A percentile compares a stretch with the other conserved stretches of the same genome.
Conservation (phyloP, 2,797 vertebrate species). For the Pteropus rufus region DNA sequence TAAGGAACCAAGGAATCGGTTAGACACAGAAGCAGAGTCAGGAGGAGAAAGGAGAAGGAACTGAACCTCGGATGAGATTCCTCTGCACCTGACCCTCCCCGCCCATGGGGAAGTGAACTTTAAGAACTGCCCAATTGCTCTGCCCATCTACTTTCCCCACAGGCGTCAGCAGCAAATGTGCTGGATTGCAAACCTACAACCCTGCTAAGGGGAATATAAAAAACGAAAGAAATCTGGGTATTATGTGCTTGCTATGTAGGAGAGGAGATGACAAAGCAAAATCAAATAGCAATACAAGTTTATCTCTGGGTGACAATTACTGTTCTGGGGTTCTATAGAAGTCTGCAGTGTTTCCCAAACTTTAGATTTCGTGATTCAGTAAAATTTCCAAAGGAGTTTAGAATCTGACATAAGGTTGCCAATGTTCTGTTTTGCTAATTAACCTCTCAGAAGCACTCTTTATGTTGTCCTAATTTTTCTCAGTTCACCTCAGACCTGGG, state of each 20-base stretch:
- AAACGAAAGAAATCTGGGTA: not conserved
- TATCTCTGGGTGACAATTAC: not conserved
- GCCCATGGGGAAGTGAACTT: not conserved
- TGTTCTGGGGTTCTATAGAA: not conserved
- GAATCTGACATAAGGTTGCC: not conserved
- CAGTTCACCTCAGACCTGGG: not conserved
- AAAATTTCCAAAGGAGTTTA: not conserved
- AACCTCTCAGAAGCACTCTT: not conserved
- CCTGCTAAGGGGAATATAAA: not conserved
- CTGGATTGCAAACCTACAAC: not conserved
- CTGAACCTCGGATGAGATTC: not conserved
- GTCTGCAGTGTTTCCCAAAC: not conserved
- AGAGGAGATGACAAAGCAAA: not conserved
- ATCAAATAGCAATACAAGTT: not conserved
- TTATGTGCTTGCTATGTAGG: not conserved
- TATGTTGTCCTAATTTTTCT: not conserved
- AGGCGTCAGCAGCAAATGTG: not conserved
- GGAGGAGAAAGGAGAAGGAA: not conserved
- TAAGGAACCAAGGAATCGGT: not conserved
- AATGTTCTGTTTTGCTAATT: not conserved
- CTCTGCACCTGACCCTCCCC: not conserved
- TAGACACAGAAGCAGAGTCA: not conserved
- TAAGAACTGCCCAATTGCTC: not conserved
- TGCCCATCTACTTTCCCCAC: not conserved
- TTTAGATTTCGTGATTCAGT: not conserved